phyloP scores from a whole-genome alignment of 2,113 vertebrate genomes.

The Pluvialis apricaria region DNA sequence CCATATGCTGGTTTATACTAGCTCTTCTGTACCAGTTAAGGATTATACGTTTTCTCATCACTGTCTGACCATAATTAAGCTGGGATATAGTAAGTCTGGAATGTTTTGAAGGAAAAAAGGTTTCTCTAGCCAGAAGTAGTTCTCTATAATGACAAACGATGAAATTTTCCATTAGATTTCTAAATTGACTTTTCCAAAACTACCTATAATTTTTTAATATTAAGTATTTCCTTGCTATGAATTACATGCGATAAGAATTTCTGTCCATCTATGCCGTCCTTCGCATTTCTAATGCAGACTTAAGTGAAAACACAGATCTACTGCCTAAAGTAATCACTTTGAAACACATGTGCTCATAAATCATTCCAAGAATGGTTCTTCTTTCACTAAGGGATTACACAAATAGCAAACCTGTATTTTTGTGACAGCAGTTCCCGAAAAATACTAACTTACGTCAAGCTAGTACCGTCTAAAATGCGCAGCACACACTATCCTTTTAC shows the following conservation, averaged over 20 bases:
- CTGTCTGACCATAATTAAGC: neutral
- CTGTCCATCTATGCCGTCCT: neutral
- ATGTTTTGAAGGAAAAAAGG: neutral
- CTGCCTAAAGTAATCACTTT: neutral
- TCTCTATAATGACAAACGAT: neutral
- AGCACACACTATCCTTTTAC: neutral
- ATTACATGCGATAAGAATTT: neutral
- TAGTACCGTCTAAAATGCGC: neutral
- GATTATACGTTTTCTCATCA: neutral
- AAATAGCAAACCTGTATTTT: neutral
- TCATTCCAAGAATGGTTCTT: neutral
- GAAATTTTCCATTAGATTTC: neutral
- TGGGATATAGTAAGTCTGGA: neutral
- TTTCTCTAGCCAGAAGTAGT: neutral
- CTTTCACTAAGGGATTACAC: neutral
- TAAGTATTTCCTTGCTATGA: neutral
- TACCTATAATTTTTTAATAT: neutral
- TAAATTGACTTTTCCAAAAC: neutral
- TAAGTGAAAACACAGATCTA: neutral
- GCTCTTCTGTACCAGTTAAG: neutral
- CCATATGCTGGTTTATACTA: neutral
- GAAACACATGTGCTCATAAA: neutral
- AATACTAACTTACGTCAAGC: neutral
- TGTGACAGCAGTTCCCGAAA: neutral
- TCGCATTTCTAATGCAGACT: neutral